Evolutionary conservation across 1,140 invertebrate genomes (phyloP), one percentile per base, ranked within the genome.

Genomic region (Drosophila nigromelanica): DNA sequence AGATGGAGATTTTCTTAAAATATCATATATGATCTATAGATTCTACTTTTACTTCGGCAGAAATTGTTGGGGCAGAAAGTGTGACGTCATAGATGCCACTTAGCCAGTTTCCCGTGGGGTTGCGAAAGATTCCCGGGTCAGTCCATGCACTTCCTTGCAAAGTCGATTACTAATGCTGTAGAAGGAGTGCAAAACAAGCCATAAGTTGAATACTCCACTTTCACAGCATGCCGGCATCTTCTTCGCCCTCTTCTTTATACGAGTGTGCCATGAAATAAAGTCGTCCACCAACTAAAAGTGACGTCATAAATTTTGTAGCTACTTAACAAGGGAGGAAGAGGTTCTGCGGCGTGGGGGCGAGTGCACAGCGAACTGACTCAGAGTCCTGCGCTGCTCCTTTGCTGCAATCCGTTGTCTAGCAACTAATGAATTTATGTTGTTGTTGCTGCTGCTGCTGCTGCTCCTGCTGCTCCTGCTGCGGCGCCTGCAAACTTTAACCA

Each of bases 381-480:
- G 50, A n/a, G 15, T 43, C 35, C 43, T 51, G 43, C 35, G 52
- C 39, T 59, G 27, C 39, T 33, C 47, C 48, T 37, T 24, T 12
- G 50, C 48, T 47, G 66, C 66, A 66, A 66, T 66, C 66, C 74
- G 66, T 82, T 86, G 75, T 76, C 75, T 76, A 62, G 48, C 68
- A 71, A 70, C 78, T 86, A 86, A 86, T 86, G 82, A 87, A 86
- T 86, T 86, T 86, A 87, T 87, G 82, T 76, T 86, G 48, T 58
- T 62, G 54, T 39, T 64, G 48, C 11, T 35, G 35, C 14, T 33
- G 39, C n/a, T 21, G 21, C 45, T 66, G 48, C 55, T 40, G 51
- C 50, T 62, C 45, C n/a, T n/a, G n/a, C n/a, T n/a, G n/a, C n/a
- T n/a, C n/a, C n/a, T n/a, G n/a, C 6, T 63, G 47, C 30, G 35